Base-by-base conservation (phyloP, 1,140 invertebrate genomes). In the Drosophila pallidifrons region DNA sequence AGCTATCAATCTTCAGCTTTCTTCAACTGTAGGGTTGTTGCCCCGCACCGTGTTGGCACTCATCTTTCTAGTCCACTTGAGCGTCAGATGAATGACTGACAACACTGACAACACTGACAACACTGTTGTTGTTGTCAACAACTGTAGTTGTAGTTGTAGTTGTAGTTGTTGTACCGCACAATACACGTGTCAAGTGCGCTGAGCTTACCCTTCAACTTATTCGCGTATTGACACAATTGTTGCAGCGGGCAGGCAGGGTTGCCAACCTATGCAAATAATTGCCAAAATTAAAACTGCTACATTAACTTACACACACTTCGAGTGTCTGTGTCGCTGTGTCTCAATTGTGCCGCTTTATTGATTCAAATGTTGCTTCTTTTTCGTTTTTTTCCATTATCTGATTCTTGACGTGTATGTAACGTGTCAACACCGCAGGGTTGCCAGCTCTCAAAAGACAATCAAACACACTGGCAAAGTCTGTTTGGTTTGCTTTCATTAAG, bases 151-250 rank as follows among this genome's bases (percentile, higher is more conserved):
- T 25, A 25, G 20, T 4, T 25, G 20, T 25, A 25, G 3, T 25
- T 25, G 20, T 4, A 25, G 20, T 25, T 25, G 20, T 25, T 25
- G 20, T 25, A 25, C 3, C 3, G 20, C 20, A 25, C 30, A 32
- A 32, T 32, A 32, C 64, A 77, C 57, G 57, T 60, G 70, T 82
- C 63, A 72, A 82, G 81, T 83, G 81, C 67, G 58, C 60, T 79
- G 76, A 41, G n/a, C 41, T n/a, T 43, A 54, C 35, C 35, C 35
- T 38, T 38, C 35, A 38, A 38, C 35, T 10, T 47, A 16, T n/a
- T 6, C 15, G 15, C 7, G 3, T 47, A 7, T n/a, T 60, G 54
- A 55, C 68, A 45, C 13, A 47, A 20, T 16, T 47, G 16, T 25
- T 7, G 35, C 35, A 3, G 46, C 46, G 5, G 5, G 32, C 35